A percentile compares a stretch with the other conserved stretches of the same genome.
phyloP scores from a whole-genome alignment of 2,797 vertebrate genomes.

The Denticeps clupeoides region DNA sequence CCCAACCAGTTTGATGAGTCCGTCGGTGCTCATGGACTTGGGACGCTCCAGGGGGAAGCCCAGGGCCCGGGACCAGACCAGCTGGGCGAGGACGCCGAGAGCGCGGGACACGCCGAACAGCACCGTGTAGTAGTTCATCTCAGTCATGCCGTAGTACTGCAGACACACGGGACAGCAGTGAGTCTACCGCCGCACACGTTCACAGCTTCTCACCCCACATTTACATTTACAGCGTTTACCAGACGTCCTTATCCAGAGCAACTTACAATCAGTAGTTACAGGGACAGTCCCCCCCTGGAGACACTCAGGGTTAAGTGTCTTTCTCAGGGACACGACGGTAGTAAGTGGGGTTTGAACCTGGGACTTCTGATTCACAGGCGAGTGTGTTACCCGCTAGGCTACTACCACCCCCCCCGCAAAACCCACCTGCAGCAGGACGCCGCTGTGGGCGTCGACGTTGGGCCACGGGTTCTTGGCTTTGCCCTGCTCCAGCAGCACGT shows the following conservation, averaged over 20 bases:
- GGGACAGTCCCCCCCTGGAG: too few relatives aligned
- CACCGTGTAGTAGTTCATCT: constrained; percentile 98
- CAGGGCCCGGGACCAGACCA: constrained; percentile 88
- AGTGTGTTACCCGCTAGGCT: too few relatives aligned
- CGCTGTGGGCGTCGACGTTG: constrained; percentile 94
- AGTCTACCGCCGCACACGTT: too few relatives aligned
- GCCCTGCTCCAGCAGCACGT: constrained; percentile 90
- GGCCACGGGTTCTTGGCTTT: constrained; percentile 99
- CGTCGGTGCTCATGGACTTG: constrained; percentile 95
- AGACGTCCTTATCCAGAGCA: too few relatives aligned
- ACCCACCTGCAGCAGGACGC: constrained; percentile 90
- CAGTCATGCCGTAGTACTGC: constrained; percentile 92
- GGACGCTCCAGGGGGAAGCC: constrained; percentile 90
- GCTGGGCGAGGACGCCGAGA: constrained; percentile 80
- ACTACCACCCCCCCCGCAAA: too few relatives aligned
- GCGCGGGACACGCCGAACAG: constrained; percentile 90
- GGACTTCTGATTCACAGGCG: too few relatives aligned
- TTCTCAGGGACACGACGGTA: too few relatives aligned
- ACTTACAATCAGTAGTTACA: too few relatives aligned
- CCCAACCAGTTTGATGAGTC: constrained; percentile 61
- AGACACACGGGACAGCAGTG: background rate
- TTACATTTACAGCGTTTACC: too few relatives aligned
- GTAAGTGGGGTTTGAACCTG: too few relatives aligned
- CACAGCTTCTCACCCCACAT: too few relatives aligned
- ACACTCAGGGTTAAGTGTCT: too few relatives aligned